phyloP scores from a whole-genome alignment of 2,113 vertebrate genomes.

The Nibea coibor region DNA sequence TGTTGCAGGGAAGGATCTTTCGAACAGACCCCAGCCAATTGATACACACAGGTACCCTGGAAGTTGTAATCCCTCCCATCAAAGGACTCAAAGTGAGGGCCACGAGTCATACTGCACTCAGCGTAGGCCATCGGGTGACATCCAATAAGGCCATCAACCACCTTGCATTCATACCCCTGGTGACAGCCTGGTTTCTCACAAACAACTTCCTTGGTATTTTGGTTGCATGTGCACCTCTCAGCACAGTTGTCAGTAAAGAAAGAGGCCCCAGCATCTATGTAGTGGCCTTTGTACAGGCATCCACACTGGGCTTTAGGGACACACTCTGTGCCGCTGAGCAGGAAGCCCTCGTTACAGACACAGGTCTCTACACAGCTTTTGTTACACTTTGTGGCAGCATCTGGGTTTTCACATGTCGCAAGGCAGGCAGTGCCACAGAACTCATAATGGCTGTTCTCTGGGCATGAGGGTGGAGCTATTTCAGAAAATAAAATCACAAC shows the following conservation, averaged over 20 bases:
- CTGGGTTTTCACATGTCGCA: constrained; percentile 67
- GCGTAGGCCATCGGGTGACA: constrained; percentile 52
- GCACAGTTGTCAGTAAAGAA: constrained; percentile 72
- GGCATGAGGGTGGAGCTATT: constrained; percentile 49
- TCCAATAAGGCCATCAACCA: constrained; percentile 39
- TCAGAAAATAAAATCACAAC: constrained; percentile 12
- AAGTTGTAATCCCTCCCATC: constrained; percentile 79
- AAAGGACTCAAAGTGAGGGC: constrained; percentile 81
- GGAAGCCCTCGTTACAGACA: constrained; percentile 60
- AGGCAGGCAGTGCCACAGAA: constrained; percentile 66
- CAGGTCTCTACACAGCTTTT: constrained; percentile 67
- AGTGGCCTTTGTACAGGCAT: constrained; percentile 51
- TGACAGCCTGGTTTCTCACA: constrained; percentile 61
- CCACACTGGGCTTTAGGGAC: constrained; percentile 58
- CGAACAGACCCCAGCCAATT: constrained; percentile 73
- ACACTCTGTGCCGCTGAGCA: constrained; percentile 62
- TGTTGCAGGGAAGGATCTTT: constrained; percentile 34
- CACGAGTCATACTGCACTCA: constrained; percentile 73
- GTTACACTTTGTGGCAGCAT: constrained; percentile 50
- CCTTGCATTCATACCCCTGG: constrained; percentile 47
- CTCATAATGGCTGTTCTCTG: constrained; percentile 73
- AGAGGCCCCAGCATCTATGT: constrained; percentile 53
- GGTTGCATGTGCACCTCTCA: constrained; percentile 58
- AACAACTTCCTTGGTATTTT: constrained; percentile 5
- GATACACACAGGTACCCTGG: constrained; percentile 84